Evolutionary conservation across 64 coral and sea anemone genomes (phyloP).

Genomic region (Montipora efflorescens): DNA sequence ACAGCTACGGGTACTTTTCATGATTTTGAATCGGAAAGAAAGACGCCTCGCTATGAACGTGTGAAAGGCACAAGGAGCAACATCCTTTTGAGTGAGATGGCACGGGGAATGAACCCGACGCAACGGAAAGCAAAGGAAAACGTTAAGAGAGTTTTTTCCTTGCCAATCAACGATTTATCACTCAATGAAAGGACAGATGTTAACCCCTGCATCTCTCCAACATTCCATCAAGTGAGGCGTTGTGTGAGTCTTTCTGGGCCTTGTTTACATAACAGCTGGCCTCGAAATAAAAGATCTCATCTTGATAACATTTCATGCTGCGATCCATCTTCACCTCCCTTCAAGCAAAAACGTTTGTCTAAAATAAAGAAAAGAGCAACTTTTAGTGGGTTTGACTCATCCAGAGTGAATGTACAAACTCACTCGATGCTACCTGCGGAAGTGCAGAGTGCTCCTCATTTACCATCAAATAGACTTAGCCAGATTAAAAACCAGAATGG

Average conservation of each 20-base stretch:
- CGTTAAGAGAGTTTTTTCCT: constrained; percentile 27
- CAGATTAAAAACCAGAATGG: constrained; percentile 81
- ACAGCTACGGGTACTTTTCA: constrained; percentile 95
- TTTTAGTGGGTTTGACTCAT: constrained; percentile 90
- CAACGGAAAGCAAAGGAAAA: constrained; percentile 47
- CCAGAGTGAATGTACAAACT: constrained; percentile 26
- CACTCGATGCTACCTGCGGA: not conserved
- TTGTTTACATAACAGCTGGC: constrained; percentile 81
- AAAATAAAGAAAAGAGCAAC: constrained; percentile 78
- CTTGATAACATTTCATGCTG: not conserved
- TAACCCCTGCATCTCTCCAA: not conserved
- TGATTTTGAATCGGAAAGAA: constrained; percentile 72
- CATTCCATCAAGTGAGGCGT: not conserved
- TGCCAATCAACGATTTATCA: constrained; percentile 32
- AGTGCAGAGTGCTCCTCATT: constrained; percentile 63
- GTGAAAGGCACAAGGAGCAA: not conserved
- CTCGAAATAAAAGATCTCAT: constrained; percentile 66
- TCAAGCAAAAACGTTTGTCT: constrained; percentile 77
- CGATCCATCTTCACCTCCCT: constrained; percentile 62
- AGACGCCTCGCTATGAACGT: constrained; percentile 15
- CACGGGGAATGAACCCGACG: constrained; percentile 70
- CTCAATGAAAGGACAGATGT: not conserved
- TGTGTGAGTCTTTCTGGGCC: constrained; percentile 59
- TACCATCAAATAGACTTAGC: constrained; percentile 1
- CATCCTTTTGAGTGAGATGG: constrained; percentile 75